phyloP scores from a whole-genome alignment of 1,140 invertebrate species.

The Diorhabda carinulata region DNA sequence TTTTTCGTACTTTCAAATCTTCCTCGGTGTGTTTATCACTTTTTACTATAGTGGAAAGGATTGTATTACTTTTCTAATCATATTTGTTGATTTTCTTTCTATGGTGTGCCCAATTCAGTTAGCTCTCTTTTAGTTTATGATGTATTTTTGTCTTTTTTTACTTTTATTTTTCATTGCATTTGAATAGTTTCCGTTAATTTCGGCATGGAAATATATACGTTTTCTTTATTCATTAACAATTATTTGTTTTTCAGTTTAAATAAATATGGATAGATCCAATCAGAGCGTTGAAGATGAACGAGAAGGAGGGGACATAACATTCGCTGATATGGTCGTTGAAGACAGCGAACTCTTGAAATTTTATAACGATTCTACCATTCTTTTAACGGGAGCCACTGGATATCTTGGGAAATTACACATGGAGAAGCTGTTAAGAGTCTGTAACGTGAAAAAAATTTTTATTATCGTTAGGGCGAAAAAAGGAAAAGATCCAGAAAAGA shows the following conservation, averaged over 20 bases:
- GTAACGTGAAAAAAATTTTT: conserved; percentile 67
- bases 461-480: conserved; percentile 74
- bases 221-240: not conserved
- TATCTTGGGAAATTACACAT: conserved; percentile 67
- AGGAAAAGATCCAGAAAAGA: conserved; percentile 59
- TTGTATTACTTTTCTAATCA: too few species aligned
- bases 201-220: not conserved
- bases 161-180: too few species aligned
- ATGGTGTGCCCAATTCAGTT: too few species aligned
- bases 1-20: too few species aligned
- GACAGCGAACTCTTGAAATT: conserved; percentile 36
- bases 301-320: conserved; percentile 30
- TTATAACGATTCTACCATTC: conserved; percentile 48
- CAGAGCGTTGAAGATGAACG: conserved; percentile 18
- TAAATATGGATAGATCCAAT: not conserved
- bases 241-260: not conserved
- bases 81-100: too few species aligned
- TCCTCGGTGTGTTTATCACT: too few species aligned
- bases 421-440: conserved; percentile 39
- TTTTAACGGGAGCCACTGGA: conserved; percentile 59
- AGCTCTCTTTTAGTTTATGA: too few species aligned
- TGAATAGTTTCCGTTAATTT: not conserved
- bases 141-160: too few species aligned
- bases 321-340: conserved; percentile 23
- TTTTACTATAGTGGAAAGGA: too few species aligned